Base-by-base conservation (phyloP, 2,113 vertebrate species). In the Gavialis gangeticus region DNA sequence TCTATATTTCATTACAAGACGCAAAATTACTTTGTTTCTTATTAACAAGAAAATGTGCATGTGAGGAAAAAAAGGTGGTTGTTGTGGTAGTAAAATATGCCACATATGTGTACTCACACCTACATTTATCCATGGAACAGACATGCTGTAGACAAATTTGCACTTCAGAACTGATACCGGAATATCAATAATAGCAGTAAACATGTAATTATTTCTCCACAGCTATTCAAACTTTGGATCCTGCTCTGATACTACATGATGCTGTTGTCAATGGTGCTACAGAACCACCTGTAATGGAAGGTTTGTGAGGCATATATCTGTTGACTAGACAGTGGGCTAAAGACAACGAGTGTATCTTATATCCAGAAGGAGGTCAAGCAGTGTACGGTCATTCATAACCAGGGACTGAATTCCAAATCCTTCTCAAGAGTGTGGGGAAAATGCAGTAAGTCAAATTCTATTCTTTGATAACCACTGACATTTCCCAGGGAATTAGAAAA, bases 371-470 rank as follows among this genome's bases (percentile, higher is more conserved):
- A 87, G 55, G 90, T 55, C 18, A n/a, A 91, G 62, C 3, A 83
- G 67, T 55, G 89, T 63, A 66, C 58, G 87, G 82, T 34, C 75
- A 84, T 71, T 14, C 71, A 88, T 2, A 6, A 90, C 28, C 34
- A 90, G 84, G 80, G 92, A 85, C 34, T 87, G 75, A 94, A 85
- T 75, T 66, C 59, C 82, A 95, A 93, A 75, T 14, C 1, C 11
- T 82, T 76, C 82, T 82, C 3, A 30, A 60, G 10, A 54, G 92
- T 80, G 46, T 4, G 1, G 0, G 25, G 66, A 17, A 27, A 24
- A 62, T 16, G 18, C 62, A 85, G 3, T 2, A 88, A n/a, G 18
- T 55, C 27, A 67, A 94, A 82, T 9, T 84, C 25, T 77, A 30
- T 55, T 75, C n/a, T 93, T 75, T 34, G 60, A n/a, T 64, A 12